These are phyloP conservation scores for Augiades crinisus DNA, from an alignment of 2,888 invertebrate species.

Conservation along the genomic window DNA sequence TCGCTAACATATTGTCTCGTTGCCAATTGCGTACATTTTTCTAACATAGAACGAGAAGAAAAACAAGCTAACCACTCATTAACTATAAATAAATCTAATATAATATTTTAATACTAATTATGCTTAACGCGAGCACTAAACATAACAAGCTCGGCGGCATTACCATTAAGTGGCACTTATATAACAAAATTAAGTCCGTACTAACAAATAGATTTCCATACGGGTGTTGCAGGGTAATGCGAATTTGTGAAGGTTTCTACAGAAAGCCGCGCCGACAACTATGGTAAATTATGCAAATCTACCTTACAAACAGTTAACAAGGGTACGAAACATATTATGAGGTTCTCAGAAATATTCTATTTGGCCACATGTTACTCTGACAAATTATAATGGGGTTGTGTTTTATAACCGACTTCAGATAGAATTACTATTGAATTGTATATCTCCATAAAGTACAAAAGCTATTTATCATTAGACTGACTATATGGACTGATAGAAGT, in stretches of 20 bases:
- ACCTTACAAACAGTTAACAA: constrained; percentile 12
- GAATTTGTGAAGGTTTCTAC: constrained; percentile 17
- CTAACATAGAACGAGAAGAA: no score
- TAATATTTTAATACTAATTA: neutral
- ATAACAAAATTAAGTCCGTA: constrained; percentile 13
- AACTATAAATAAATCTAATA: no score
- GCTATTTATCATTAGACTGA: no score
- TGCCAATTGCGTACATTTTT: no score
- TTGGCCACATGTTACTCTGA: neutral
- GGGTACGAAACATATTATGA: constrained; percentile 1
- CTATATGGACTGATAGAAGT: no score
- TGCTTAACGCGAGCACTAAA: neutral
- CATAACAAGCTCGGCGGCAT: neutral
- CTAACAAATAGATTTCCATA: constrained; percentile 15
- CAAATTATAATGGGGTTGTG: no score
- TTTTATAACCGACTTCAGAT: no score
- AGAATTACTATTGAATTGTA: no score
- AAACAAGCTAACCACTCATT: no score
- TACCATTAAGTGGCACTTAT: neutral
- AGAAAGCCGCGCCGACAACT: constrained; percentile 4
- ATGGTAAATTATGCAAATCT: constrained; percentile 20
- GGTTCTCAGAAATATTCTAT: neutral
- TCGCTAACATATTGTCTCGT: no score
- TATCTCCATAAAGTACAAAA: no score
- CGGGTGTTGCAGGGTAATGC: constrained; percentile 15